Percentiles rank a stretch among this genome's conserved stretches.
Evolutionary conservation across 2,888 invertebrate species (phyloP).

Genomic region (Lasioglossum lativentre): DNA sequence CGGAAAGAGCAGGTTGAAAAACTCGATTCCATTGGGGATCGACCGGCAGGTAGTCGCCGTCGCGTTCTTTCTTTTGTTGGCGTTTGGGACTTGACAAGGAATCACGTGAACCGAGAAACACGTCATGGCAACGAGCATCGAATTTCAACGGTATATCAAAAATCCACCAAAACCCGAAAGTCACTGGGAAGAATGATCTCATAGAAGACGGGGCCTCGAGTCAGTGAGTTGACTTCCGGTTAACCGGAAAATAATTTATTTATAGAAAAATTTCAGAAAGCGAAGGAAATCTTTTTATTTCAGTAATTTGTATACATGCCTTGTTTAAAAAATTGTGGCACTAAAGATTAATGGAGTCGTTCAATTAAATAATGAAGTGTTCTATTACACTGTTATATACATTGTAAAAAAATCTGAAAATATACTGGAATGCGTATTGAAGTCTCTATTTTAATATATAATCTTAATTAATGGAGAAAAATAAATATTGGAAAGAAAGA

Average conservation of each 20-base stretch:
- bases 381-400: too few species aligned
- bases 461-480: too few species aligned
- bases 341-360: too few species aligned
- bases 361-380: too few species aligned
- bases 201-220: not conserved
- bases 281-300: too few species aligned
- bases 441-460: too few species aligned
- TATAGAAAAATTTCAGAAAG: too few species aligned
- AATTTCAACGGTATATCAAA: constrained; percentile 7
- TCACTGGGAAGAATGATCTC: not conserved
- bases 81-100: constrained; percentile 20
- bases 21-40: constrained; percentile 43
- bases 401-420: too few species aligned
- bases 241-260: not conserved
- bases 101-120: constrained; percentile 39
- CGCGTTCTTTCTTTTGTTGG: constrained; percentile 24
- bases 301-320: too few species aligned
- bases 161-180: constrained; percentile 7
- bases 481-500: too few species aligned
- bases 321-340: too few species aligned
- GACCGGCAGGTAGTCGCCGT: constrained; percentile 65
- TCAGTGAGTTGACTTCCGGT: not conserved
- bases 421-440: too few species aligned
- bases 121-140: constrained; percentile 8
- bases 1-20: constrained; percentile 36